phyloP scores from a whole-genome alignment of 2,888 invertebrate genomes.

The Sussaba pulchella region DNA sequence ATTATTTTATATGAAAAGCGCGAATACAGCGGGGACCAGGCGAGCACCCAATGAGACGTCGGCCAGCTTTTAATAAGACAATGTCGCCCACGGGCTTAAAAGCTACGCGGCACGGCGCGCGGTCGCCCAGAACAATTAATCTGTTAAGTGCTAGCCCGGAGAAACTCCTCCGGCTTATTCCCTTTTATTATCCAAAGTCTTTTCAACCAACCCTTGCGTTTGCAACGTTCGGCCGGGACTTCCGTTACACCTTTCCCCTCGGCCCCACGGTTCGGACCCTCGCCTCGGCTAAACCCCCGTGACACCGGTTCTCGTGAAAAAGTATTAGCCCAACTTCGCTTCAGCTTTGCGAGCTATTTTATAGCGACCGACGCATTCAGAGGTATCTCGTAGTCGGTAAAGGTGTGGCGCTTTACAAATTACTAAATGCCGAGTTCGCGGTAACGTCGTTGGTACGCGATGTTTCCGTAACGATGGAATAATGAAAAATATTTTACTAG shows the following conservation, averaged over 20 bases:
- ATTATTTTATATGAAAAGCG: slow-evolving; percentile 31
- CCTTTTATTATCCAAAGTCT: slow-evolving; percentile 43
- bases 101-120: slow-evolving; percentile 11
- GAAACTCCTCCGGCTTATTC: slow-evolving; percentile 43
- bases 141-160: slow-evolving; percentile 60
- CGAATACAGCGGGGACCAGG: slow-evolving; percentile 23
- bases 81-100: slow-evolving; percentile 35
- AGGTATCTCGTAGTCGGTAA: neutral
- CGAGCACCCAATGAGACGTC: slow-evolving; percentile 26
- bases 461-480: neutral
- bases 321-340: slow-evolving; percentile 33
- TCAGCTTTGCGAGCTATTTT: slow-evolving; percentile 37
- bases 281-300: neutral
- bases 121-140: slow-evolving; percentile 68
- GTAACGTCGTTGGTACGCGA: neutral
- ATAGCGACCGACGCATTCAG: slow-evolving; percentile 8
- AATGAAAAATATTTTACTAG: slow-evolving; percentile 10
- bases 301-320: slow-evolving; percentile 20
- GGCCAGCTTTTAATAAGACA: slow-evolving; percentile 29
- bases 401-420: neutral
- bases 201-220: slow-evolving; percentile 9
- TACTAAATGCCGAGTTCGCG: neutral
- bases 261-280: slow-evolving; percentile 11
- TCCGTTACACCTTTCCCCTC: slow-evolving; percentile 9
- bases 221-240: slow-evolving; percentile 12